Base-by-base conservation (phyloP, 1,140 invertebrate genomes). In the Hestina assimilis region DNA sequence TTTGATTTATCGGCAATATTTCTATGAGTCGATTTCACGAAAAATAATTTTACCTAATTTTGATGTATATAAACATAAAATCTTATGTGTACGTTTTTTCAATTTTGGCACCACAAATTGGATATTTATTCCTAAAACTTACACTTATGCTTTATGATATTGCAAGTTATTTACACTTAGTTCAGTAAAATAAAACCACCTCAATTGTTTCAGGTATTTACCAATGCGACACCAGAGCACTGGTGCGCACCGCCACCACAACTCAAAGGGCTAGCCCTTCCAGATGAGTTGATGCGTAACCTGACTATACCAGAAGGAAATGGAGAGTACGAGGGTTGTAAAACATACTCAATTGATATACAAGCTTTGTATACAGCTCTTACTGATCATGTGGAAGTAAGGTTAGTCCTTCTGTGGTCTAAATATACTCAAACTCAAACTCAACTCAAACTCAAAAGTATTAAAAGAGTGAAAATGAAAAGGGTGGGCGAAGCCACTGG, bases 341-440 rank as follows among this genome's bases (percentile, higher is more conserved):
- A 70, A 1, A 93, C 94, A 91, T 96, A 95, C 76, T 91, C 91
- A 53, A 89, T 95, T 1, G 94, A 96, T 79, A 94, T 64, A 0
- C 59, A 38, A 7, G 66, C 48, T 4, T 35, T 82, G 33, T 68
- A 65, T 17, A 56, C 48, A 2, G 67, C 60, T 4, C 51, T 74
- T 5, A 24, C 51, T 28, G 66, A 71, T 12, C 66, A 72, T 56
- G 56, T 69, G 17, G 40, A 64, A 43, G 48, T 75, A 45, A 68
- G 72, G 75, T 71, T 23, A 58, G 29, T 29, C 20, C 42, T 24
- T 43, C n/a, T 6, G n/a, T n/a, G n/a, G n/a, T 38, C 17, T 38
- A 8, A 7, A 38, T 17, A 15, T 11, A 28, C 8, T 7, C 5
- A 28, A 9, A 28, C 24, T 19, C 12, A 2, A n/a, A 23, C 21